Evolutionary conservation across 2,113 vertebrate genomes (phyloP).

Genomic region (Malurus cyaneus): DNA sequence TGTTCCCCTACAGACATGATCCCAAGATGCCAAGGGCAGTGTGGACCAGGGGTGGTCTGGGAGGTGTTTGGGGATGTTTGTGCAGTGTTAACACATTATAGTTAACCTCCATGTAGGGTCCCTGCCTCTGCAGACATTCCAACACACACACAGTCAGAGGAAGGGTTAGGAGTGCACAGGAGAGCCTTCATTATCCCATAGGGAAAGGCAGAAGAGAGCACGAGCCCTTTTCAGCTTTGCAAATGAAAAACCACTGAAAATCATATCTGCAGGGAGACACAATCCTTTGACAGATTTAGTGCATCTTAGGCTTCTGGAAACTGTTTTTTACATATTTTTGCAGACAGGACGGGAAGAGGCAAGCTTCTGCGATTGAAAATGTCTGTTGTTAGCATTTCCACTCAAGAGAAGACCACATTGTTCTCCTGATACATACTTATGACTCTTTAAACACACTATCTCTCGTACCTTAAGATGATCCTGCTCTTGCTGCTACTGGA

Average conservation of each 20-base stretch:
- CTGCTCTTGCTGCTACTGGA: background rate
- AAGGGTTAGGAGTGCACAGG: background rate
- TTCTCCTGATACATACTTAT: background rate
- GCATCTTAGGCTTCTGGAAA: background rate
- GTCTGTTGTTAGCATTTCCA: background rate
- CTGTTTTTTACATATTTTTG: background rate
- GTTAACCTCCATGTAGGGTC: fast-evolving
- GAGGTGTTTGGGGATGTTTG: background rate
- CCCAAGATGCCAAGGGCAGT: background rate
- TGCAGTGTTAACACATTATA: background rate
- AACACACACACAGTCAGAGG: background rate
- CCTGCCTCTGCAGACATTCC: background rate
- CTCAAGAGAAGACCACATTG: background rate
- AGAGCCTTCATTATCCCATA: background rate
- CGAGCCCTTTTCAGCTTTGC: background rate
- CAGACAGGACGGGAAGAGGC: background rate
- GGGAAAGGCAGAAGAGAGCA: background rate
- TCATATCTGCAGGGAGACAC: background rate
- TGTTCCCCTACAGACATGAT: background rate
- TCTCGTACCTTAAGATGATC: background rate
- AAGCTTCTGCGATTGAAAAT: background rate
- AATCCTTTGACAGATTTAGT: background rate
- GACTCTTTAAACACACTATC: background rate
- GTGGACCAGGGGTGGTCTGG: too few species aligned
- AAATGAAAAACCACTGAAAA: background rate